Evolutionary conservation across 2,113 vertebrate species (phyloP), one percentile per base, ranked within the genome.

Genomic region (Melanocharis versteri): DNA sequence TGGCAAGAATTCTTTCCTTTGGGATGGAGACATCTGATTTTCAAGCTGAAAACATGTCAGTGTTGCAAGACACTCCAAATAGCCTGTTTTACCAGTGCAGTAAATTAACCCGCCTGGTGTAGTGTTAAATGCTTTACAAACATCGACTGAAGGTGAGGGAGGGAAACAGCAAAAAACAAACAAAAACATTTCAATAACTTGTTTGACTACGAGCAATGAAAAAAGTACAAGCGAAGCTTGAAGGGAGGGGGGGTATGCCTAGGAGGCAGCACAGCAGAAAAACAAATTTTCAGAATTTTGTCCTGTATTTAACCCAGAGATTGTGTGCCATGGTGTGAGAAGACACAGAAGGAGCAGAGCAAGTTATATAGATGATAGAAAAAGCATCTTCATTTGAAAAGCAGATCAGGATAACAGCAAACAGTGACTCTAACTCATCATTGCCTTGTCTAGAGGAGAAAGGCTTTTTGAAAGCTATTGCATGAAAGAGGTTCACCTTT

Each of bases 71-170:
- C 89, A 91, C 95, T 98, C 97, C 97, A 83, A 94, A 97, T 97
- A 97, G 96, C 94, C 96, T 97, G 97, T 96, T 97, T 96, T 87
- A 89, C 95, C 76, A 84, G 96, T 87, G 89, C 42, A 88, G 94
- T 91, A 98, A 97, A 98, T 98, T 96, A 98, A 97, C 97, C 98
- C 95, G 95, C 97, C 97, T 97, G 97, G 96, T 97, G 96, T 97
- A 97, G 95, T 91, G 86, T 97, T 98, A 97, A 98, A 97, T 92
- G 94, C 97, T 97, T 97, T 97, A 96, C 97, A 97, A 98, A 97
- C 96, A 97, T 96, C 68, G 17, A 94, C 96, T 91, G 95, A 97
- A 96, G 79, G 42, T 90, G 45, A 93, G 94, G 97, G 94, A 94
- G 81, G 83, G 84, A 94, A 97, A 97, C 93, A 95, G 93, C 84